Evolutionary conservation across 1,140 invertebrate species (phyloP), one percentile per base, ranked within the genome.

Genomic region (Daktulosphaira vitifoliae): DNA sequence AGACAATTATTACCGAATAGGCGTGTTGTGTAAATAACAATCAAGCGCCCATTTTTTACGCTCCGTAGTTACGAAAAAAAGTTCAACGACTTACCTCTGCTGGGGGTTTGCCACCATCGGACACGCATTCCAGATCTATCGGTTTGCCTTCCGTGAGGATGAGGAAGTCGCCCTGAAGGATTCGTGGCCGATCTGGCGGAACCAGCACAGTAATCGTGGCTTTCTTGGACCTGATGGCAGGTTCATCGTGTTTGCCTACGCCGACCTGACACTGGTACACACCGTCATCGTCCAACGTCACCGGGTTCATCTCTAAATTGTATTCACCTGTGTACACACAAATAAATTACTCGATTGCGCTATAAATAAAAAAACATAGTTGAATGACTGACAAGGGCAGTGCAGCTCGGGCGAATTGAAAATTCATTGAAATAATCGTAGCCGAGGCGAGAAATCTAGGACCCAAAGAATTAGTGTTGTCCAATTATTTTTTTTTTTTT

Each of bases 231-330:
- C 89, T 81, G 64, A 92, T 86, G 48, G 85, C 87, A 13, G 84
- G 82, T 70, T 88, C 81, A 67, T 84, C 84, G 75, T 73, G 76
- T 68, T 83, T 80, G 66, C 86, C 81, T 64, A 84, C 83, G 72
- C 79, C 78, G 16, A 92, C 90, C 78, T 94, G 91, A 74, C 92
- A 96, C 76, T 93, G 88, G 74, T 92, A 96, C 70, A 82, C 81
- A 13, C 88, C 91, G 70, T 96, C 91, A 73, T 96, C 92, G 71
- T 93, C 90, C 68, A 96, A 77, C 72, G 87, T 86, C 22, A 93
- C 87, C 1, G 90, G 89, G 71, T 84, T 83, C 68, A 96, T 92
- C 73, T 91, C 87, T 72, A 92, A 74, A 2, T 87, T 89, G 76
- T 85, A 92, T 75, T 92, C 89, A 70, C 89, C 89, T 89, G 79